Evolutionary conservation across 1,140 invertebrate species (phyloP).

Genomic region (Neomicropteryx cornuta): DNA sequence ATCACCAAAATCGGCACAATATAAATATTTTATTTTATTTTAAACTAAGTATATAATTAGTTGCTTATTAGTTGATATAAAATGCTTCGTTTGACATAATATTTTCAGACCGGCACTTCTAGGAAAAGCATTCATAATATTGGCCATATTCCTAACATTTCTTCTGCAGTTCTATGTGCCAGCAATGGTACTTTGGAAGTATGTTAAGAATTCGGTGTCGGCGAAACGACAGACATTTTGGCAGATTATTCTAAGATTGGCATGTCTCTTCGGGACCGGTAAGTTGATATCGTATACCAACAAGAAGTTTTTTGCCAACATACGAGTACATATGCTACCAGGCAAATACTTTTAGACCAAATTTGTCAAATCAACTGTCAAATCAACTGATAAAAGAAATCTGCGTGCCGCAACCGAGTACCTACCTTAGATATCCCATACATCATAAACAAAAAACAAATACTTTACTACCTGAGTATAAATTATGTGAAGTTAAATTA

Average conservation of each 20-base stretch:
- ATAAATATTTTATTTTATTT: not conserved
- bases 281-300: too few species aligned
- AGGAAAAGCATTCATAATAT: constrained; percentile 70
- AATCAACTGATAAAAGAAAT: too few species aligned
- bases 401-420: too few species aligned
- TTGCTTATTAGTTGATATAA: not conserved
- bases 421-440: too few species aligned
- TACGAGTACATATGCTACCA: too few species aligned
- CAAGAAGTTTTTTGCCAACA: too few species aligned
- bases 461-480: too few species aligned
- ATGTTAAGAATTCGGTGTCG: constrained; percentile 32
- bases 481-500: too few species aligned
- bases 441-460: too few species aligned
- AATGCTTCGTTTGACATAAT: not conserved
- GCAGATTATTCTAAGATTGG: constrained; percentile 52
- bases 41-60: constrained; percentile 1
- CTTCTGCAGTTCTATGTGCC: constrained; percentile 88
- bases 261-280: constrained; percentile 28
- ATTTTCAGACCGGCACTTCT: constrained; percentile 49
- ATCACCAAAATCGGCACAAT: not conserved
- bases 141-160: constrained; percentile 82
- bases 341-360: too few species aligned
- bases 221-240: constrained; percentile 44
- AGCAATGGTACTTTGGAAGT: constrained; percentile 58
- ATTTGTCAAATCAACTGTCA: too few species aligned